Percentiles rank a stretch among this genome's conserved stretches.
Conservation (phyloP, 1,140 invertebrate species). For the Papilio polytes region DNA sequence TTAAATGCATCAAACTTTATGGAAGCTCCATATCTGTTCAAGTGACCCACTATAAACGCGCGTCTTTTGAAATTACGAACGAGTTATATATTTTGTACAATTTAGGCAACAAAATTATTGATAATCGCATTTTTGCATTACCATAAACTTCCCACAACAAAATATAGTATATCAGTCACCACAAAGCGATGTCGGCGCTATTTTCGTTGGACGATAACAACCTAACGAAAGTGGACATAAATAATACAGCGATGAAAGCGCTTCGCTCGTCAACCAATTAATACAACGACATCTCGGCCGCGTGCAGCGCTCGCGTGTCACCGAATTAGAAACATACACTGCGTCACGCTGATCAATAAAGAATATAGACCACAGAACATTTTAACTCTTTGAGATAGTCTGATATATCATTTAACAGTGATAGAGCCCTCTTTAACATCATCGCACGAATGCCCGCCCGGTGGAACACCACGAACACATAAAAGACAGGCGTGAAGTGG, state of each 20-base stretch:
- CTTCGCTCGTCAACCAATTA: constrained; percentile 5
- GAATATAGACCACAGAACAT: not conserved
- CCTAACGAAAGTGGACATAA: constrained; percentile 22
- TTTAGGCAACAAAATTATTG: not conserved
- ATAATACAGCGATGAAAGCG: constrained; percentile 22
- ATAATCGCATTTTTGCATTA: not conserved
- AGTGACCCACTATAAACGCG: not conserved
- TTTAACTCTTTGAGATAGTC: not conserved
- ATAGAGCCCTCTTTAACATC: no score
- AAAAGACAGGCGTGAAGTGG: no score
- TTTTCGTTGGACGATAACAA: constrained; percentile 17
- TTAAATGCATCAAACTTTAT: no score
- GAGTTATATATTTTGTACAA: not conserved
- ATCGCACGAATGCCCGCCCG: no score
- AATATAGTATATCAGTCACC: not conserved
- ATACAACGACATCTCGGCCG: not conserved
- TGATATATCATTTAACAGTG: not conserved
- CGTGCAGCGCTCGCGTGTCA: not conserved
- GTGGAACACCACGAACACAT: no score
- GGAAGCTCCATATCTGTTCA: no score
- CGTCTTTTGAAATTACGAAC: not conserved
- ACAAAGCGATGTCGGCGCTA: not conserved
- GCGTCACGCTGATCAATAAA: not conserved
- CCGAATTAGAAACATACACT: not conserved
- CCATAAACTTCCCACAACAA: not conserved